Evolutionary conservation across 2,888 invertebrate genomes (phyloP).

Genomic region (Pteria penguin): DNA sequence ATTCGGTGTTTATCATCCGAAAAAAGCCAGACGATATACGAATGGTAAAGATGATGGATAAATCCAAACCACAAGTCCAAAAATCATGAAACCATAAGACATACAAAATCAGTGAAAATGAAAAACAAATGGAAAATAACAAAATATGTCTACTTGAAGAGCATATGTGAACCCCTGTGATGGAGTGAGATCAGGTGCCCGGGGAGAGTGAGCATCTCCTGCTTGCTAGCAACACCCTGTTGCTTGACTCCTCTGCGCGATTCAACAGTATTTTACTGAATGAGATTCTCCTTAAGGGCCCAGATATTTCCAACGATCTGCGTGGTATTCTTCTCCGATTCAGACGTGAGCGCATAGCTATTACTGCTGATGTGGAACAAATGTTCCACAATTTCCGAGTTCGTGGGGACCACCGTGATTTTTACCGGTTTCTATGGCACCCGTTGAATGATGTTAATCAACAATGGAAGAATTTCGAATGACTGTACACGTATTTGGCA

Average conservation of each 20-base stretch:
- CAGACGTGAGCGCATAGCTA: slow-evolving; percentile 30
- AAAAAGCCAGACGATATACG: not conserved
- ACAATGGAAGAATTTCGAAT: slow-evolving; percentile 31
- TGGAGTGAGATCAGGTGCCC: too few species aligned
- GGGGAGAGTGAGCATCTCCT: too few species aligned
- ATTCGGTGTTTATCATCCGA: slow-evolving; percentile 36
- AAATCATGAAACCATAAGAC: too few species aligned
- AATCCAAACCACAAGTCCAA: too few species aligned
- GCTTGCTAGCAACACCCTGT: too few species aligned
- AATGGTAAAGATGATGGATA: too few species aligned
- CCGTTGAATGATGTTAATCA: not conserved
- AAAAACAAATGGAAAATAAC: too few species aligned
- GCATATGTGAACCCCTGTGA: too few species aligned
- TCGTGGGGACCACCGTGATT: not conserved
- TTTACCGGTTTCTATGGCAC: not conserved
- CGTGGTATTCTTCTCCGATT: slow-evolving; percentile 47
- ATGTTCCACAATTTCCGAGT: slow-evolving; percentile 15
- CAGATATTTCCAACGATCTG: slow-evolving; percentile 45
- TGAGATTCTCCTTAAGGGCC: slow-evolving; percentile 40
- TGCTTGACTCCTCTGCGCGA: slow-evolving; percentile 32
- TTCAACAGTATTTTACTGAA: slow-evolving; percentile 36
- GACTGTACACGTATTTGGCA: slow-evolving; percentile 31
- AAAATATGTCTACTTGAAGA: too few species aligned
- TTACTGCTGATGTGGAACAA: slow-evolving; percentile 42
- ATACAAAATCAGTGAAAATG: too few species aligned